phyloP scores from a whole-genome alignment of 2,797 vertebrate genomes.

The Hoplostethus mediterraneus region DNA sequence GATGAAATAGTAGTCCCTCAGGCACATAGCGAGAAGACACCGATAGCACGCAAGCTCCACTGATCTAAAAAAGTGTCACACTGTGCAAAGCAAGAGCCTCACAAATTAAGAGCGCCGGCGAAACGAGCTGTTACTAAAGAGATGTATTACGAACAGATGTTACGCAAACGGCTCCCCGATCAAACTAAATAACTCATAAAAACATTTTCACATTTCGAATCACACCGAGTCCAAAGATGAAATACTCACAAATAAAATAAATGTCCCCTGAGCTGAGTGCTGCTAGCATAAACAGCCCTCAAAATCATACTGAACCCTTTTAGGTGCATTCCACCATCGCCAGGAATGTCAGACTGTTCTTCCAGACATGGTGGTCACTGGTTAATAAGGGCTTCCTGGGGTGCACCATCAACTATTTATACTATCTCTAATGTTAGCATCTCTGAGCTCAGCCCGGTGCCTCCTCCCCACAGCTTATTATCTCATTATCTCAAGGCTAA shows the following conservation, averaged over 20 bases:
- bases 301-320: conserved; percentile 20
- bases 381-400: conserved; percentile 62
- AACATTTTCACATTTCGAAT: neutral
- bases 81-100: neutral
- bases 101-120: neutral
- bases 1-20: neutral
- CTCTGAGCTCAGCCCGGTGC: conserved; percentile 44
- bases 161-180: conserved; percentile 5
- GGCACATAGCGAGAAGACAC: neutral
- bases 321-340: conserved; percentile 26
- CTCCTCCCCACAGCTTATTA: conserved; percentile 37
- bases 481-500: conserved; percentile 36
- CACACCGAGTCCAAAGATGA: conserved; percentile 28
- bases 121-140: conserved; percentile 8
- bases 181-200: conserved; percentile 22
- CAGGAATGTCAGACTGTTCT: conserved; percentile 43
- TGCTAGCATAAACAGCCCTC: conserved; percentile 36
- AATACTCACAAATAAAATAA: conserved; percentile 21
- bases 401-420: conserved; percentile 52
- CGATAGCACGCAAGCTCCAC: too few relatives aligned
- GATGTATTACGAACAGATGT: neutral
- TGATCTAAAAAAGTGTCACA: too few relatives aligned
- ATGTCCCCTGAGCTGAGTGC: conserved; percentile 17
- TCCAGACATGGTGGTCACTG: conserved; percentile 39
- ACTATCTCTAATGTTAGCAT: conserved; percentile 55